Evolutionary conservation across 2,113 vertebrate species (phyloP).

Genomic region (Callorhinus ursinus): DNA sequence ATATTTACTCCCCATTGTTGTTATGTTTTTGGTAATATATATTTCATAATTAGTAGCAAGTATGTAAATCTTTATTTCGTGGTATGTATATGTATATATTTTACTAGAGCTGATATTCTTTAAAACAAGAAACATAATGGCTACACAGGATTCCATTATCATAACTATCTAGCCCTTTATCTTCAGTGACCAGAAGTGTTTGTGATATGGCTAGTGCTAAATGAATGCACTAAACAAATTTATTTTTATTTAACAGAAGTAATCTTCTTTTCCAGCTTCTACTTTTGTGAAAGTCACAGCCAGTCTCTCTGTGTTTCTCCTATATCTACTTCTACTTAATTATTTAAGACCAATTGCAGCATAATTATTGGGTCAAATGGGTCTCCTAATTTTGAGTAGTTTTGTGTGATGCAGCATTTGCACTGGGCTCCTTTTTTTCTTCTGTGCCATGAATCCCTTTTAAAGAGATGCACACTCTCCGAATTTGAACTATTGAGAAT

Average conservation of each 20-base stretch:
- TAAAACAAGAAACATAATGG: neutral
- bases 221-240: neutral
- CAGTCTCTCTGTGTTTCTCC: neutral
- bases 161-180: neutral
- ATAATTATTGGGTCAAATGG: neutral
- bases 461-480: neutral
- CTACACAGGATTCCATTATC: neutral
- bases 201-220: neutral
- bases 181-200: neutral
- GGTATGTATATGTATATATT: neutral
- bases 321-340: neutral
- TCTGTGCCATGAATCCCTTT: neutral
- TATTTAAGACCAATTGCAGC: neutral
- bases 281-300: neutral
- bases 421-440: neutral
- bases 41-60: neutral
- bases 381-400: neutral
- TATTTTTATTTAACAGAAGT: neutral
- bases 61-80: neutral
- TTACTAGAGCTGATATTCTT: neutral
- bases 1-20: neutral
- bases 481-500: neutral
- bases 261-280: neutral
- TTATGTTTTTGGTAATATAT: neutral
- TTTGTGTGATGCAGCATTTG: neutral